A percentile compares a stretch with the other conserved stretches of the same genome.
Evolutionary conservation across 2,888 invertebrate species (phyloP).

Genomic region (Dicranocentrus wangi): DNA sequence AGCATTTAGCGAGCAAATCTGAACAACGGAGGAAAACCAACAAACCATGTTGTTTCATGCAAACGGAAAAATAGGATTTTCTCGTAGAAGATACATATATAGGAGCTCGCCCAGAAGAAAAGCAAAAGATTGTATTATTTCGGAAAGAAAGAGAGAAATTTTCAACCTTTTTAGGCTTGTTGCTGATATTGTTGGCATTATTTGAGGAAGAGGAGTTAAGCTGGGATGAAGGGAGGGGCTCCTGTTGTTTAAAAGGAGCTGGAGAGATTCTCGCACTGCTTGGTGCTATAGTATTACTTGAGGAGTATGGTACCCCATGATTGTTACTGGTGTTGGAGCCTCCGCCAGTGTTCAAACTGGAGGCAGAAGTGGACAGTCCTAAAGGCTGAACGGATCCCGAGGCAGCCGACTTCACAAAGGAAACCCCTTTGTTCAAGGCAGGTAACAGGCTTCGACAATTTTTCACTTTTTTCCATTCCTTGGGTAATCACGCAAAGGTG

Average conservation of each 20-base stretch:
- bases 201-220: conserved; percentile 65
- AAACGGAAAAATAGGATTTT: conserved; percentile 50
- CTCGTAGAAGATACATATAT: too few relatives aligned
- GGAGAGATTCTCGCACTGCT: conserved; percentile 64
- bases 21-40: conserved; percentile 14
- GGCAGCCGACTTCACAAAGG: conserved; percentile 69
- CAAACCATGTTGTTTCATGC: conserved; percentile 28
- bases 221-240: conserved; percentile 65
- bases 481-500: conserved; percentile 56
- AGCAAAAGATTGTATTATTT: conserved; percentile 13
- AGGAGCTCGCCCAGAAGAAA: too few relatives aligned
- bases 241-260: conserved; percentile 65
- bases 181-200: conserved; percentile 66
- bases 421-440: conserved; percentile 70
- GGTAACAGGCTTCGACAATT: conserved; percentile 70
- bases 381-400: conserved; percentile 66
- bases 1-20: conserved; percentile 26
- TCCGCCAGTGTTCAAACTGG: conserved; percentile 64
- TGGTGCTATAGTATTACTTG: conserved; percentile 62
- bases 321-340: conserved; percentile 59
- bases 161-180: conserved; percentile 72
- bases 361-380: conserved; percentile 68
- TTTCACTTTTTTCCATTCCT: conserved; percentile 73
- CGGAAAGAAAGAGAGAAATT: conserved; percentile 53
- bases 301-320: conserved; percentile 49